A percentile compares a stretch with the other conserved stretches of the same genome.
These are phyloP conservation scores for Resseliella maxima DNA, from an alignment of 2,888 invertebrate genomes.

Conservation along the genomic window DNA sequence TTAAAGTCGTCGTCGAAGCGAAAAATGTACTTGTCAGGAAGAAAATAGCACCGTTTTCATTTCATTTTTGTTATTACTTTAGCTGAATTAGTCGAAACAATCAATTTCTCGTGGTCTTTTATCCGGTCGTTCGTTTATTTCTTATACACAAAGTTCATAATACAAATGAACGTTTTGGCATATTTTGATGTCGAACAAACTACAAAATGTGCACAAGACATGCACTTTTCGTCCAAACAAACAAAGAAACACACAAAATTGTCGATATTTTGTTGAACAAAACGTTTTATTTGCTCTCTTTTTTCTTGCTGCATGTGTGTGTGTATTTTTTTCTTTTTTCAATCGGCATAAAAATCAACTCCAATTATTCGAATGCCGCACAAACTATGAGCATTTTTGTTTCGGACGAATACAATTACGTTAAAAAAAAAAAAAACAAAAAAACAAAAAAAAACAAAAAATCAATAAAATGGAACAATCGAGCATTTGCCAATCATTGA, in stretches of 20 bases:
- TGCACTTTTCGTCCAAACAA: not conserved
- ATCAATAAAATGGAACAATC: conserved; percentile 34
- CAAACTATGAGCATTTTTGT: conserved; percentile 24
- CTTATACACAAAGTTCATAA: not conserved
- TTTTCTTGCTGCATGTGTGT: not conserved
- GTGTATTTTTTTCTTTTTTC: not conserved
- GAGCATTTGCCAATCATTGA: conserved; percentile 31
- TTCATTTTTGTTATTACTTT: not conserved
- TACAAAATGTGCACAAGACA: conserved; percentile 19
- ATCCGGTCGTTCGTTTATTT: not conserved
- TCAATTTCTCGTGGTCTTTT: not conserved
- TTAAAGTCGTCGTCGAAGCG: not conserved
- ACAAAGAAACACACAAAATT: too few relatives aligned
- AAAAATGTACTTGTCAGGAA: conserved; percentile 45
- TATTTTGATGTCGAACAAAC: not conserved
- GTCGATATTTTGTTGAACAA: conserved; percentile 1
- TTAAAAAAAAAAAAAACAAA: too few relatives aligned
- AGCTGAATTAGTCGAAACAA: not conserved
- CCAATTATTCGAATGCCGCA: not conserved
- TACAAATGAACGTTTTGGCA: not conserved
- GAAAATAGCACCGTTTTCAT: conserved; percentile 33
- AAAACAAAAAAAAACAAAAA: not conserved
- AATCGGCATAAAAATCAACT: not conserved
- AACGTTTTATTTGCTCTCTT: not conserved
- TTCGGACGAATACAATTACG: not conserved